Conservation (phyloP, 2,113 vertebrate genomes). For the Otocyon megalotis region DNA sequence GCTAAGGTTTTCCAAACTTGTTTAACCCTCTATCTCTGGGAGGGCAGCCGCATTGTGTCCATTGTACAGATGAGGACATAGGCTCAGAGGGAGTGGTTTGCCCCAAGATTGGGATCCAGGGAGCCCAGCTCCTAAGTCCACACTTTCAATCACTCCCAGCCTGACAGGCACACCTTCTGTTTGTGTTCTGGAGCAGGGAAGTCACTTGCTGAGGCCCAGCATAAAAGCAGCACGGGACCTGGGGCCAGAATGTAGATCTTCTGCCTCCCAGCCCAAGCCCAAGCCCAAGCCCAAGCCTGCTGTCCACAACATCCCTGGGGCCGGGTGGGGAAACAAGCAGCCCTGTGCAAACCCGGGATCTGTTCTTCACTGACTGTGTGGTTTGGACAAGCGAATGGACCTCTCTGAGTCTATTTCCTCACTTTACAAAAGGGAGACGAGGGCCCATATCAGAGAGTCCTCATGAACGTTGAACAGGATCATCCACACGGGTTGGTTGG, state of each 20-base stretch:
- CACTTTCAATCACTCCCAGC: background rate
- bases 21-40: background rate
- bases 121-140: background rate
- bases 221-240: background rate
- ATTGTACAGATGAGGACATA: background rate
- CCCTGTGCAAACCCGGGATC: background rate
- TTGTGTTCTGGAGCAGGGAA: background rate
- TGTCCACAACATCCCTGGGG: background rate
- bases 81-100: background rate
- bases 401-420: slow-evolving; percentile 42
- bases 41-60: background rate
- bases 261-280: background rate
- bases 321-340: background rate
- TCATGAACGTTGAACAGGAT: background rate
- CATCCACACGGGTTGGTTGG: background rate
- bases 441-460: background rate
- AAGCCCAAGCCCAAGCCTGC: background rate
- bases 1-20: background rate
- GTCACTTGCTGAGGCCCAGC: background rate
- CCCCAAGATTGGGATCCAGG: background rate
- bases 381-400: background rate
- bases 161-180: background rate
- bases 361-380: background rate
- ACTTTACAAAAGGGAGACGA: background rate
- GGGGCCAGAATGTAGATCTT: background rate